Evolutionary conservation across 2,888 invertebrate genomes (phyloP).

Genomic region (Myathropa florea): DNA sequence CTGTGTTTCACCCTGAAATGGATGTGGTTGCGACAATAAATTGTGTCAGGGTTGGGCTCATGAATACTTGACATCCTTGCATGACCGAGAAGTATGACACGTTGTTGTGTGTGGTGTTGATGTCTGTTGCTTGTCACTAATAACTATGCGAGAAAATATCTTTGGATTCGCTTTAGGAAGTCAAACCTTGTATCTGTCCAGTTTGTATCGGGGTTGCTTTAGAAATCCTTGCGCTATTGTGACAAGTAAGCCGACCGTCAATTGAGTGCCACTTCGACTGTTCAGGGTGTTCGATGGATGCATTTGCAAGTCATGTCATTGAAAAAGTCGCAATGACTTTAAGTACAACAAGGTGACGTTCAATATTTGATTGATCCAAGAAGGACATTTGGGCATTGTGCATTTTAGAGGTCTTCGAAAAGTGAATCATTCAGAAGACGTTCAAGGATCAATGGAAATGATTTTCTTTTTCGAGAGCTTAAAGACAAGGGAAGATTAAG

Average conservation of each 20-base stretch:
- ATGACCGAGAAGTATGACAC: conserved; percentile 14
- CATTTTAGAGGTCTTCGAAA: neutral
- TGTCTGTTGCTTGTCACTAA: neutral
- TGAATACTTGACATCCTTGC: conserved; percentile 20
- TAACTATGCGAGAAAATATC: neutral
- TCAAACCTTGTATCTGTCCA: neutral
- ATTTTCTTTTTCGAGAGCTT: no score
- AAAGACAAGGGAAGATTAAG: no score
- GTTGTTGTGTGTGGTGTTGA: neutral
- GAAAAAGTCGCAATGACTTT: neutral
- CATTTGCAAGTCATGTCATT: neutral
- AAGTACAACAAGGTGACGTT: neutral
- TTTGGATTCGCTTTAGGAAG: neutral
- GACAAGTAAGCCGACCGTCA: neutral
- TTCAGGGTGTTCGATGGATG: neutral
- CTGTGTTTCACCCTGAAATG: conserved; percentile 6
- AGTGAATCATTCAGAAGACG: neutral
- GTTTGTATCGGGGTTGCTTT: neutral
- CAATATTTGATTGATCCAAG: neutral
- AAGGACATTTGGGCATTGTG: neutral
- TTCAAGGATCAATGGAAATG: no score
- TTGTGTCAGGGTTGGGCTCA: conserved; percentile 30
- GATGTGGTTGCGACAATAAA: conserved; percentile 10
- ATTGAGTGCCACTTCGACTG: neutral
- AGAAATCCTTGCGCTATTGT: neutral